Conservation (phyloP, 1,140 invertebrate species). For the Saccostrea echinata region DNA sequence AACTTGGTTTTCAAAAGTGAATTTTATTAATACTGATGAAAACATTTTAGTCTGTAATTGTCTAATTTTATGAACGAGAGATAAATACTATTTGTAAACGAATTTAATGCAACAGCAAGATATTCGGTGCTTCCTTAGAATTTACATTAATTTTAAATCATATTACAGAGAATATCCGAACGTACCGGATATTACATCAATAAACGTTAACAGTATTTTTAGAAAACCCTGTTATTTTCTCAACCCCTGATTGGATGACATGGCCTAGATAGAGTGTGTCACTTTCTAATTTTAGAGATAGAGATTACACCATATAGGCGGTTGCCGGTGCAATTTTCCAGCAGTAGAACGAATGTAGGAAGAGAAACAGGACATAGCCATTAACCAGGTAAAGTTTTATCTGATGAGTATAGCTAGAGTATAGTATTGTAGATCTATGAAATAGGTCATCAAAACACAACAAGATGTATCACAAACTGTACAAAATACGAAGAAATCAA, state of each 20-base stretch:
- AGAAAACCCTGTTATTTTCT: neutral
- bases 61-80: neutral
- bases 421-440: slow-evolving; percentile 10
- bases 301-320: slow-evolving; percentile 68
- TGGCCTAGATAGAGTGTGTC: neutral
- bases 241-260: neutral
- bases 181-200: neutral
- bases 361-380: slow-evolving; percentile 37
- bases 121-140: neutral
- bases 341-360: slow-evolving; percentile 57
- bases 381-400: slow-evolving; percentile 49
- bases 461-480: slow-evolving; percentile 36
- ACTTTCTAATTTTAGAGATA: slow-evolving; percentile 61
- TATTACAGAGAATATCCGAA: neutral
- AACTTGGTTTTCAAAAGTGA: neutral
- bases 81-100: no score
- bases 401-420: slow-evolving; percentile 38
- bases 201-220: neutral
- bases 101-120: no score
- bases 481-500: neutral
- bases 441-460: neutral
- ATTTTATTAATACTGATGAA: neutral
- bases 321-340: slow-evolving; percentile 26
- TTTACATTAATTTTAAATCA: neutral
- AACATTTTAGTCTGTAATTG: neutral